Evolutionary conservation across 1,140 invertebrate species (phyloP), one percentile per base, ranked within the genome.

Genomic region (Drosophila suzukii): DNA sequence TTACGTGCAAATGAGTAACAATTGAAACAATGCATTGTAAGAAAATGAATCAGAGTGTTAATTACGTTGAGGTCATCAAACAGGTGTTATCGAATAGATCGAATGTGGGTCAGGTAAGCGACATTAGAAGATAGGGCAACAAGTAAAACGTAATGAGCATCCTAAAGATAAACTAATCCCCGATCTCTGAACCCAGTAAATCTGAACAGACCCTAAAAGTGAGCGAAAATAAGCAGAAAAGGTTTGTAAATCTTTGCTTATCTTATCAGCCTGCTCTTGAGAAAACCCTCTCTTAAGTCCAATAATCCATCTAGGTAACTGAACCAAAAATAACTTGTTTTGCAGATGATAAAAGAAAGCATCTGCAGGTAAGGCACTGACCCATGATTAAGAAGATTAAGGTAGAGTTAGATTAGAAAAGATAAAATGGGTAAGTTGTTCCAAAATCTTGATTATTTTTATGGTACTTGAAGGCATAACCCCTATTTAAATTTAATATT

Each of bases 31-130:
- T 20, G 46, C 27, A 43, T 44, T 36, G 32, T 27, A 36, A n/a
- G 34, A 49, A 36, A 47, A 57, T 71, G 30, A 67, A 32, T 70
- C 32, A 68, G 15, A 39, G 20, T 39, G 49, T 11, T 38, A 62
- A 60, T 67, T 46, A 15, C 30, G 51, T 10, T 71, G 36, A 71
- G 43, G 51, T 71, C 65, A 71, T 71, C 44, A n/a, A 70, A 57
- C 65, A 71, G 67, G 51, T 71, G 67, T 36, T 43, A 20, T 49
- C 34, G 17, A 36, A 46, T 36, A 11, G 8, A 38, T 61, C 13
- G 34, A 71, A 71, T 41, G 65, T 71, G 43, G 43, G 66, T 50
- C 67, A 71, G 65, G 43, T 36, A 71, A 39, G 20, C 20, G n/a
- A 11, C 13, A 24, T 17, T 51, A 20, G 30, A 30, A 24, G 27